phyloP scores from a whole-genome alignment of 2,113 vertebrate genomes.

The Crotalus tigris region DNA sequence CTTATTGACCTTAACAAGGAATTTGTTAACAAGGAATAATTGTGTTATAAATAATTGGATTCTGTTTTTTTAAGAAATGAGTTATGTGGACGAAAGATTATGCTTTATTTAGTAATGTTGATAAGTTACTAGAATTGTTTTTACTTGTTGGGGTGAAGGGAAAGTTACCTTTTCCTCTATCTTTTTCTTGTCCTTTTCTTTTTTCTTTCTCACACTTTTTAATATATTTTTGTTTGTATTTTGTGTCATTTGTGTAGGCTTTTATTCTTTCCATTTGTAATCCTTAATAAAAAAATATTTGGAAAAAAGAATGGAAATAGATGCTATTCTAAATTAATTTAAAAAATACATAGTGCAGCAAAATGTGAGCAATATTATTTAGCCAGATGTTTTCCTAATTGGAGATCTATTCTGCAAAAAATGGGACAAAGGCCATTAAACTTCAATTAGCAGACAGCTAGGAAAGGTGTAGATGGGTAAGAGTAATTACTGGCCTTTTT shows the following conservation, averaged over 20 bases:
- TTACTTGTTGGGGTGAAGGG: neutral
- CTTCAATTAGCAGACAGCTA: conserved; percentile 67
- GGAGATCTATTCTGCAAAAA: conserved; percentile 38
- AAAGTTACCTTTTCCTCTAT: neutral
- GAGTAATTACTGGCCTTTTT: conserved; percentile 64
- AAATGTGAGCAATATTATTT: conserved; percentile 42
- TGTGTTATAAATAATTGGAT: neutral
- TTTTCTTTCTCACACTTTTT: neutral
- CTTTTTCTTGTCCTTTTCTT: neutral
- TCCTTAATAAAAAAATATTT: neutral
- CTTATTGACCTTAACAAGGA: neutral
- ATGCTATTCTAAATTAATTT: neutral
- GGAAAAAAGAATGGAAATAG: neutral
- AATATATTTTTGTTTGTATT: neutral
- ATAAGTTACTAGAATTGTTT: neutral
- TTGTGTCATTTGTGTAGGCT: neutral
- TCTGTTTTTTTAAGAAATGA: neutral
- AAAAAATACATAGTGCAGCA: neutral
- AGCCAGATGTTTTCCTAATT: conserved; percentile 51
- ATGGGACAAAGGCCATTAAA: conserved; percentile 52
- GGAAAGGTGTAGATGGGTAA: conserved; percentile 64
- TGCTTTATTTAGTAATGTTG: neutral
- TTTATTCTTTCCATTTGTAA: neutral
- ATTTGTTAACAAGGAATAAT: neutral
- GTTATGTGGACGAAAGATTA: neutral